These are phyloP conservation scores for Mus minutoides DNA, from an alignment of 2,797 vertebrate genomes.

Conservation along the genomic window DNA sequence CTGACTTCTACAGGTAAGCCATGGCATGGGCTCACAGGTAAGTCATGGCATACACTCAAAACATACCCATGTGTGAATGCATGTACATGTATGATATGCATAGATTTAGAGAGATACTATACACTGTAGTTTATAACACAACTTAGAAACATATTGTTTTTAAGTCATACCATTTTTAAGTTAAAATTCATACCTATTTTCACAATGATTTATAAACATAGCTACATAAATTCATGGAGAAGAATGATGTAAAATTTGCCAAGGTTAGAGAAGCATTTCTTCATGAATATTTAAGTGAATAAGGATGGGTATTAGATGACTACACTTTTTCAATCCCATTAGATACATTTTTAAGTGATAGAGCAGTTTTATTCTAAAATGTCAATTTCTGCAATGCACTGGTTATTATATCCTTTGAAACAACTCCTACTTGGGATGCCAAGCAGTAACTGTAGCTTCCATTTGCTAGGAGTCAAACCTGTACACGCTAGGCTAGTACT, in stretches of 20 bases:
- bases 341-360: slow-evolving; percentile 59
- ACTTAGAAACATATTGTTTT: not conserved
- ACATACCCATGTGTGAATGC: not conserved
- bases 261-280: slow-evolving; percentile 21
- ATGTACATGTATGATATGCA: not conserved
- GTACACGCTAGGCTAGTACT: not conserved
- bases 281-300: slow-evolving; percentile 59
- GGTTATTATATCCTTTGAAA: slow-evolving; percentile 29
- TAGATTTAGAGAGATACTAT: not conserved
- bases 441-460: not conserved
- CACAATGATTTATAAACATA: not conserved
- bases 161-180: slow-evolving; percentile 21
- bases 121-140: slow-evolving; percentile 9
- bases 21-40: not conserved
- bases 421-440: not conserved
- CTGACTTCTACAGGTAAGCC: not conserved
- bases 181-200: slow-evolving; percentile 53
- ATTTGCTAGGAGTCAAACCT: not conserved
- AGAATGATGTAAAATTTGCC: not conserved
- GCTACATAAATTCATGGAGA: slow-evolving; percentile 37
- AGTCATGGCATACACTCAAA: not conserved
- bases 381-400: slow-evolving; percentile 37
- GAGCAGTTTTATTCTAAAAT: slow-evolving; percentile 55
- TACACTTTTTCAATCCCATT: slow-evolving; percentile 9
- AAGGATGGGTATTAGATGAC: not conserved